These are phyloP conservation scores for Oryzias dopingdopingensis DNA, from an alignment of 2,797 vertebrate genomes.

Conservation along the genomic window DNA sequence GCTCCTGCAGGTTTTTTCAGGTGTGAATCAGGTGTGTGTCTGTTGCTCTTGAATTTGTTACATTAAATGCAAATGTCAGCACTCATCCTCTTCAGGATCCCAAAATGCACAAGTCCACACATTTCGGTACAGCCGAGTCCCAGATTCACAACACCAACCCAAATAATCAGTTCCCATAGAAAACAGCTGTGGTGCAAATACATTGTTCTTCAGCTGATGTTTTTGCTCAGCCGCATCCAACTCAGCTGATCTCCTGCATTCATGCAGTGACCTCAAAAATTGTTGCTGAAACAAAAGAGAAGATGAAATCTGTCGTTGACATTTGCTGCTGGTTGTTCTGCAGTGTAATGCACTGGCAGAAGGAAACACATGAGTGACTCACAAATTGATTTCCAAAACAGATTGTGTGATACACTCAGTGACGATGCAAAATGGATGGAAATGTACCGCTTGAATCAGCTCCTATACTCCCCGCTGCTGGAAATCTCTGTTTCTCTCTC, in stretches of 20 bases:
- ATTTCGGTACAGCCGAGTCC: constrained; percentile 17
- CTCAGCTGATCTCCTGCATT: too few species aligned
- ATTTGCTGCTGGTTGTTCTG: too few species aligned
- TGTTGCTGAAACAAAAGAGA: too few species aligned
- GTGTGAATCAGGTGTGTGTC: constrained; percentile 60
- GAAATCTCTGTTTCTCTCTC: constrained; percentile 3
- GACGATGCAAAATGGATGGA: not conserved
- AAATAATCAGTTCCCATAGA: not conserved
- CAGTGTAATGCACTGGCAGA: too few species aligned
- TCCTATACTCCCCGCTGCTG: constrained; percentile 2
- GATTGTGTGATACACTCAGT: not conserved
- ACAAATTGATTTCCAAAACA: constrained; percentile 15
- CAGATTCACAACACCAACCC: not conserved
- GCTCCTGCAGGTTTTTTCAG: constrained; percentile 36
- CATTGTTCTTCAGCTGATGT: not conserved
- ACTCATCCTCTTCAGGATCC: constrained; percentile 50
- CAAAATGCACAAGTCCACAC: constrained; percentile 25
- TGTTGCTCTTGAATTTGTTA: constrained; percentile 51
- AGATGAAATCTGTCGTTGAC: too few species aligned
- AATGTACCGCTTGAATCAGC: not conserved
- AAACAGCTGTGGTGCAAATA: not conserved
- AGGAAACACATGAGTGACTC: not conserved
- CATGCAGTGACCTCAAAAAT: too few species aligned
- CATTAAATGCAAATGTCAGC: constrained; percentile 69
- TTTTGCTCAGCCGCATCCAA: too few species aligned